Evolutionary conservation across 2,113 vertebrate genomes (phyloP).

Genomic region (Caranx ignobilis): DNA sequence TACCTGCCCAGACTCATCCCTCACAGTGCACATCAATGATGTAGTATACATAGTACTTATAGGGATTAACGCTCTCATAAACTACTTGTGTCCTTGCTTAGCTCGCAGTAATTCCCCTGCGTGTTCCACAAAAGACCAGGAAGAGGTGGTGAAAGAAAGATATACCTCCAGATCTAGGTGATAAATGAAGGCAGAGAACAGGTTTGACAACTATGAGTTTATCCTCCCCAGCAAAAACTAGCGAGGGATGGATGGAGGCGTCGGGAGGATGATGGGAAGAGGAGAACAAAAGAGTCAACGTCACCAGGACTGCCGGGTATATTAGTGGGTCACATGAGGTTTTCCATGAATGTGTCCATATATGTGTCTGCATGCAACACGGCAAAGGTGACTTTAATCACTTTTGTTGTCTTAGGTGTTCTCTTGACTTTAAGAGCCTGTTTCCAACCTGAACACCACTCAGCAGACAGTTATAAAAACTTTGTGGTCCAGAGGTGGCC

Average conservation of each 20-base stretch:
- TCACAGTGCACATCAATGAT: neutral
- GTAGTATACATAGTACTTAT: neutral
- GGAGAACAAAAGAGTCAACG: constrained; percentile 10
- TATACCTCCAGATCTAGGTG: constrained; percentile 55
- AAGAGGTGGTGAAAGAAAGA: constrained; percentile 46
- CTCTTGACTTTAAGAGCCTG: neutral
- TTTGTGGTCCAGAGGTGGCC: constrained; percentile 28
- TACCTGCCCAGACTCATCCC: neutral
- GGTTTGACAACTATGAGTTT: constrained; percentile 65
- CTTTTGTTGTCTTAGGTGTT: neutral
- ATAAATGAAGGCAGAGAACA: constrained; percentile 61
- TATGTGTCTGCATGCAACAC: neutral
- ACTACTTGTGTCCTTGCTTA: neutral
- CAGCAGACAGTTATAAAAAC: constrained; percentile 30
- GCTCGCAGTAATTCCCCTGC: constrained; percentile 6
- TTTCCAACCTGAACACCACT: constrained; percentile 7
- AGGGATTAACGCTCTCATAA: constrained; percentile 16
- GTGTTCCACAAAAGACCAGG: constrained; percentile 44
- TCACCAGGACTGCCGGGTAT: constrained; percentile 34
- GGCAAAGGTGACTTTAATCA: neutral
- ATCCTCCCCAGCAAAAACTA: constrained; percentile 34
- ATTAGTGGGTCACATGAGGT: constrained; percentile 37
- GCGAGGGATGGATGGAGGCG: constrained; percentile 38
- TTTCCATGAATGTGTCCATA: neutral
- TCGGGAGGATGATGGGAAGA: constrained; percentile 28